Evolutionary conservation across 2,113 vertebrate species (phyloP), one percentile per base, ranked within the genome.

Genomic region (Cyprinodon brontotheroides): DNA sequence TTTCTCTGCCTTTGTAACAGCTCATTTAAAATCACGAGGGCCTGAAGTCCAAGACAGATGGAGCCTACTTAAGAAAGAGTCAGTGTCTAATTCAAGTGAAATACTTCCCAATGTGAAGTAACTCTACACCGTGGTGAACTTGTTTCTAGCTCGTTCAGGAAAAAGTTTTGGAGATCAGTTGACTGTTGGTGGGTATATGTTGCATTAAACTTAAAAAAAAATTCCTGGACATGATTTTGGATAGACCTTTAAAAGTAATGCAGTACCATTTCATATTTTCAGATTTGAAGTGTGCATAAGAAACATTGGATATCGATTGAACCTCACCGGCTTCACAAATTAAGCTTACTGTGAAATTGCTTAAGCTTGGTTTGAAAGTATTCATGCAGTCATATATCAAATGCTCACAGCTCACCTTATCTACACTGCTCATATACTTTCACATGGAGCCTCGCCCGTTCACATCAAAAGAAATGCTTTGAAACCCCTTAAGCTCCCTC

Each of bases 401-500:
- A 39, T 37, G 61, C 84, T 90, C 86, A 45, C 84, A 86, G 81
- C 81, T 90, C 89, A 92, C 88, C 92, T 93, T 93, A 92, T 94
- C 93, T 91, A 65, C 74, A 87, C 83, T 79, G 89, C 63, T 87
- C 63, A 84, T 77, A 81, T 83, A 53, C 87, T 84, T 82, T 84
- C 79, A 87, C 87, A 82, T 81, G 86, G 77, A 91, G 87, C 89
- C 90, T 87, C 39, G 81, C 91, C 77, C 78, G 84, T 88, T 91
- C 86, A 93, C 93, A 88, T 94, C 92, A 94, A 94, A 57, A 94
- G 91, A 86, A 60, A 73, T 75, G 72, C 82, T 83, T 76, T 67
- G 64, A 93, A 92, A 86, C 85, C 88, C 87, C 79, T 85, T 90
- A 92, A 94, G 91, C 91, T 81, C 86, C 84, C 86, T 84, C 74